Conservation (phyloP, 2,888 invertebrate genomes). For the Lasius platythorax region DNA sequence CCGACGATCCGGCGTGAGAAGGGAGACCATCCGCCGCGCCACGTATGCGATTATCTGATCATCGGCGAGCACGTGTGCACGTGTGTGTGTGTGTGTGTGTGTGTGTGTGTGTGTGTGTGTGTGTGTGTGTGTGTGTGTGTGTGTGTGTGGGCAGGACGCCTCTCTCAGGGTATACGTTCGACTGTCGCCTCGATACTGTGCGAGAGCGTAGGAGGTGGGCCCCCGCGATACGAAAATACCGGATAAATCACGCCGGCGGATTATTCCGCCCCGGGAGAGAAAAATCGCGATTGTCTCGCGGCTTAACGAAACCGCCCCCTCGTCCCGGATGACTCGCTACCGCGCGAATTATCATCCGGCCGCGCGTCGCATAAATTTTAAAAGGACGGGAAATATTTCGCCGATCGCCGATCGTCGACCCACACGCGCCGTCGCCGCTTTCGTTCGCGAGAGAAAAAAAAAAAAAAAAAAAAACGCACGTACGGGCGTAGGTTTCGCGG, state of each 20-base stretch:
- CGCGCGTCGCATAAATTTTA: not conserved
- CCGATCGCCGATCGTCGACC: constrained; percentile 42
- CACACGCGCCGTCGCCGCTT: constrained; percentile 48
- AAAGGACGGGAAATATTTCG: not conserved
- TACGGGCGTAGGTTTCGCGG: constrained; percentile 16
- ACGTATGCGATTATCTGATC: constrained; percentile 32
- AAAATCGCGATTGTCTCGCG: constrained; percentile 33
- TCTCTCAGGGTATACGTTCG: constrained; percentile 13
- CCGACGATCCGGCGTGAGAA: constrained; percentile 17
- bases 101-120: too few relatives aligned
- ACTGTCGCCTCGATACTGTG: constrained; percentile 17
- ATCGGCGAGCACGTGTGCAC: not conserved
- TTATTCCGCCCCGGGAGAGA: not conserved
- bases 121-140: too few relatives aligned
- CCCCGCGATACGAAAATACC: constrained; percentile 25
- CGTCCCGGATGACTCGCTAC: not conserved
- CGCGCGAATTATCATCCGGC: not conserved
- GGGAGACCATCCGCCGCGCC: not conserved
- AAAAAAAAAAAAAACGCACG: constrained; percentile 62
- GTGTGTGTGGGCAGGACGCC: constrained; percentile 56
- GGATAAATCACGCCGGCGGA: constrained; percentile 32
- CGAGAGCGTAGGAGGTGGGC: constrained; percentile 53
- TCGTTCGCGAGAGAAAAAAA: constrained; percentile 58
- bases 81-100: too few relatives aligned
- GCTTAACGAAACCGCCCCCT: not conserved